Conservation (phyloP, 2,113 vertebrate species). For the Urocolius indicus region DNA sequence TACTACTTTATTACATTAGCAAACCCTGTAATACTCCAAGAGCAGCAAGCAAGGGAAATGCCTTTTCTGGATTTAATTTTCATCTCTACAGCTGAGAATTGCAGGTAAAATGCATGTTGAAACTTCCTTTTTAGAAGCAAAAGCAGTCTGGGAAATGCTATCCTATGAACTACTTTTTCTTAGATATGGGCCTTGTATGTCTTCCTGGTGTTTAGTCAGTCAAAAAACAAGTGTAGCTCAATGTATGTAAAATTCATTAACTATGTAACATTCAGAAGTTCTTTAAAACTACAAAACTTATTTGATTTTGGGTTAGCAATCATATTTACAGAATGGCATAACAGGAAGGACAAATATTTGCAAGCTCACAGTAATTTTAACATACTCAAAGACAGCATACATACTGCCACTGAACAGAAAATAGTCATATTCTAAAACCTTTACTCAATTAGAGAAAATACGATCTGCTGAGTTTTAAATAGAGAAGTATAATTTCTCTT, state of each 20-base stretch:
- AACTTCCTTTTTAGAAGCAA: not conserved
- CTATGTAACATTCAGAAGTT: not conserved
- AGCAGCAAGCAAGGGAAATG: not conserved
- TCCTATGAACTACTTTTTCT: not conserved
- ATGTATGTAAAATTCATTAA: not conserved
- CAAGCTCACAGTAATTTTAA: not conserved
- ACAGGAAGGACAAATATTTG: conserved; percentile 1
- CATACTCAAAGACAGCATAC: not conserved
- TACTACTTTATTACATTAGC: not conserved
- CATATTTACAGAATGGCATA: conserved; percentile 12
- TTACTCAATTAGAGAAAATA: not conserved
- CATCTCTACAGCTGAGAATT: not conserved
- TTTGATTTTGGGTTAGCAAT: conserved; percentile 10
- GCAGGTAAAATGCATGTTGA: not conserved
- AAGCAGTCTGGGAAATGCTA: not conserved
- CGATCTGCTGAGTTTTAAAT: not conserved
- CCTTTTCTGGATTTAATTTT: not conserved
- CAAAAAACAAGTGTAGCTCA: not conserved
- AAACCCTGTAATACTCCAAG: not conserved
- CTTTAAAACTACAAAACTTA: not conserved
- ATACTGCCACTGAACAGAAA: not conserved
- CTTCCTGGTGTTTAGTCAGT: not conserved
- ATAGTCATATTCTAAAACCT: not conserved
- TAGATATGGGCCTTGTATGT: not conserved
- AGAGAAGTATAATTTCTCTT: not conserved